Evolutionary conservation across 2,113 vertebrate species (phyloP).

Genomic region (Myanophis thanlyinensis): DNA sequence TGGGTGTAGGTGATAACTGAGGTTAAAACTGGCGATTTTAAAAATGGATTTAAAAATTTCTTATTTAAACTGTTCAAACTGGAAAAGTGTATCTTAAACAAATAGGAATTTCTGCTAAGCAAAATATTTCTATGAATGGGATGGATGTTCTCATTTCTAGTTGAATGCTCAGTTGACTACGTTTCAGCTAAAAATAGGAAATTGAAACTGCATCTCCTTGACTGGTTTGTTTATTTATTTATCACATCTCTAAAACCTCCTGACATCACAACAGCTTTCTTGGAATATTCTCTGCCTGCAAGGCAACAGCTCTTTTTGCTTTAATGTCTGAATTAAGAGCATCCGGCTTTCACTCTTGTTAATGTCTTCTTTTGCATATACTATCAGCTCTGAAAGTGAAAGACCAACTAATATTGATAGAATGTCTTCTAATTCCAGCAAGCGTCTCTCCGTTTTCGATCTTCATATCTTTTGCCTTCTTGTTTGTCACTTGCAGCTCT

Average conservation of each 20-base stretch:
- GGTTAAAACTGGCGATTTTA: not conserved
- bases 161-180: not conserved
- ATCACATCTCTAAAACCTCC: not conserved
- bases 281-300: not conserved
- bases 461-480: constrained; percentile 1
- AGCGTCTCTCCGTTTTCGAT: not conserved
- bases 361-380: not conserved
- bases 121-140: not conserved
- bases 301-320: not conserved
- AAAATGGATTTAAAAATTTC: not conserved
- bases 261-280: not conserved
- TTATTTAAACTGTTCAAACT: not conserved
- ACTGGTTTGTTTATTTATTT: not conserved
- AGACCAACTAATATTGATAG: not conserved
- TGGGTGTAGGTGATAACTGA: not conserved
- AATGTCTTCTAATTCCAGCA: not conserved
- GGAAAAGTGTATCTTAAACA: not conserved
- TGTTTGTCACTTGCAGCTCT: not conserved
- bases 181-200: not conserved
- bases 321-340: not conserved
- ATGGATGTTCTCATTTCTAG: not conserved
- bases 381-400: not conserved
- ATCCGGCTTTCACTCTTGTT: accelerated
- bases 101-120: not conserved
- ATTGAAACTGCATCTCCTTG: not conserved